Percentiles rank a stretch among this genome's conserved stretches.
phyloP scores from a whole-genome alignment of 2,888 invertebrate genomes.

The Seira sanloemensis region DNA sequence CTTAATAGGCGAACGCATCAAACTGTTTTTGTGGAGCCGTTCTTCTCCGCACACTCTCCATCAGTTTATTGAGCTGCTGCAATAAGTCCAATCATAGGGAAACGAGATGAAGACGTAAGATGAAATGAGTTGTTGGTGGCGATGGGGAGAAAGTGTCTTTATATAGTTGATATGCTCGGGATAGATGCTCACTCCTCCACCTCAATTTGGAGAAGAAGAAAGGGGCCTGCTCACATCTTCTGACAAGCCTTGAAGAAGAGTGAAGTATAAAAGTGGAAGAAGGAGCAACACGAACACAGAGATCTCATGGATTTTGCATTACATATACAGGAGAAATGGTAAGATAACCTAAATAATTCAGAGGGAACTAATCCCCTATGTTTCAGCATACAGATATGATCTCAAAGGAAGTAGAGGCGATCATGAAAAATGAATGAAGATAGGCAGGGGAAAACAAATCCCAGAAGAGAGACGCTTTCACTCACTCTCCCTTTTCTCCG shows the following conservation, averaged over 20 bases:
- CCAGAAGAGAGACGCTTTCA: constrained; percentile 60
- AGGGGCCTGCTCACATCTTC: constrained; percentile 47
- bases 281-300: constrained; percentile 51
- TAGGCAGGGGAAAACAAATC: constrained; percentile 64
- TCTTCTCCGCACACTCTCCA: too few relatives aligned
- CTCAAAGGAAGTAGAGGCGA: constrained; percentile 66
- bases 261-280: constrained; percentile 35
- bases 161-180: too few relatives aligned
- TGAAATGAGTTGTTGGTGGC: neutral
- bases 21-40: neutral
- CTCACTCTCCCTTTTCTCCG: constrained; percentile 31
- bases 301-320: constrained; percentile 65
- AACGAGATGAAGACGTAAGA: neutral
- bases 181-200: too few relatives aligned
- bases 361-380: constrained; percentile 65
- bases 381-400: constrained; percentile 66
- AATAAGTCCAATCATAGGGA: neutral
- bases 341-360: constrained; percentile 67
- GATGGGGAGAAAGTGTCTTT: too few relatives aligned
- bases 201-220: constrained; percentile 54
- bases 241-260: constrained; percentile 48
- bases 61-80: neutral
- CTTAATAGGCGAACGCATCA: neutral
- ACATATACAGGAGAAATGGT: constrained; percentile 64
- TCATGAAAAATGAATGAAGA: constrained; percentile 64